Evolutionary conservation across 1,140 invertebrate species (phyloP).

Genomic region (Drosophila paulistorum): DNA sequence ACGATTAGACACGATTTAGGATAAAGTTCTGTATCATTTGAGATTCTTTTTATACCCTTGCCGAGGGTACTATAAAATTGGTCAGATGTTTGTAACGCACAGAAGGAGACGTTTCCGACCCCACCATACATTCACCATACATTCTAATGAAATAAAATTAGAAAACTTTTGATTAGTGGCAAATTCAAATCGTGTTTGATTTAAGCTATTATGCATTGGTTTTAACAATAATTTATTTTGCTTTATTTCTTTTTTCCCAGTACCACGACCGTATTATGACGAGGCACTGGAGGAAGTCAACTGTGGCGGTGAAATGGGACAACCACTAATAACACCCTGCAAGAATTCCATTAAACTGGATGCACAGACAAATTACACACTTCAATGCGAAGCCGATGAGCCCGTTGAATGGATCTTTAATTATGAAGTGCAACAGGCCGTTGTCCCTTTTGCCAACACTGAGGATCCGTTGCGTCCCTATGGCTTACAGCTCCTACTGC

Average conservation of each 20-base stretch:
- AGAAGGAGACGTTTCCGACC: too few relatives aligned
- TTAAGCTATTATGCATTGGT: background rate
- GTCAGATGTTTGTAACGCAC: too few relatives aligned
- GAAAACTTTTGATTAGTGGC: too few relatives aligned
- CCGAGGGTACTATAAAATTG: too few relatives aligned
- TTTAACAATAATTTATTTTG: background rate
- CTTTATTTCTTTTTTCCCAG: constrained; percentile 14
- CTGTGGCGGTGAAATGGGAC: constrained; percentile 60
- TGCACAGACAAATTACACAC: constrained; percentile 83
- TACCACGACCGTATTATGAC: constrained; percentile 37
- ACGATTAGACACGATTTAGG: too few relatives aligned
- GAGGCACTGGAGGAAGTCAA: constrained; percentile 23
- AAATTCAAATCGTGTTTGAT: background rate
- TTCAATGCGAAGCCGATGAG: constrained; percentile 84
- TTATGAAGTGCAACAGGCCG: background rate
- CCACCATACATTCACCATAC: too few relatives aligned
- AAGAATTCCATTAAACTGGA: constrained; percentile 83
- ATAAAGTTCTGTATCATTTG: too few relatives aligned
- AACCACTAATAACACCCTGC: constrained; percentile 83
- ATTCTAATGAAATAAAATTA: too few relatives aligned
- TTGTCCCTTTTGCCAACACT: constrained; percentile 35
- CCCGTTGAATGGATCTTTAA: constrained; percentile 84
- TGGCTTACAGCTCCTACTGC: constrained; percentile 82
- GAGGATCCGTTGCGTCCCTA: constrained; percentile 79
- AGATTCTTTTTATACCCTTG: too few relatives aligned